A percentile compares a stretch with the other conserved stretches of the same genome.
These are phyloP conservation scores for Hippopotamyrus pictus DNA, from an alignment of 2,797 vertebrate species.

Conservation along the genomic window DNA sequence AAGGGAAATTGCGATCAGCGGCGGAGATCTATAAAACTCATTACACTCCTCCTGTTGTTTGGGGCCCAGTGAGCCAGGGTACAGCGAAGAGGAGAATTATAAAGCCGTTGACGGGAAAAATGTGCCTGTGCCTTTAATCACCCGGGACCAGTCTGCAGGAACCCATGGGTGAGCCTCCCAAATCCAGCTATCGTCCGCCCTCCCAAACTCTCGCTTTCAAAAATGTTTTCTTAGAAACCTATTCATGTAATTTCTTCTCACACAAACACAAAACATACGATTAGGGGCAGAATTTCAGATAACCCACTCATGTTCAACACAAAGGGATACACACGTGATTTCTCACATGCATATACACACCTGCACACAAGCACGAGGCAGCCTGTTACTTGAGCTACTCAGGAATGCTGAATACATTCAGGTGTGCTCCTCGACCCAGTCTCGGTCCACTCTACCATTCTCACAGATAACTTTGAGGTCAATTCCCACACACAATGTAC, in stretches of 20 bases:
- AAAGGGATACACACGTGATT: background rate
- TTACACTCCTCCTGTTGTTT: conserved; percentile 24
- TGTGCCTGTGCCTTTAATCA: conserved; percentile 5
- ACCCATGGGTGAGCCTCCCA: background rate
- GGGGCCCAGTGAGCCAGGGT: conserved; percentile 17
- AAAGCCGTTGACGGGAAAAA: background rate
- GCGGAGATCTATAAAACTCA: conserved; percentile 31
- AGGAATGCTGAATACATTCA: background rate
- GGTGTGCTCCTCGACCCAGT: background rate
- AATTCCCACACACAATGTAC: background rate
- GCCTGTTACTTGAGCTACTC: background rate
- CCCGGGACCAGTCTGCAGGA: background rate
- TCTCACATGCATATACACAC: background rate
- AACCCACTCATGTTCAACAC: background rate
- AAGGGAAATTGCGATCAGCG: conserved; percentile 22
- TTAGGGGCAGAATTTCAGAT: background rate
- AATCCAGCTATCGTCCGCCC: too few species aligned
- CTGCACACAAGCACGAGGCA: background rate
- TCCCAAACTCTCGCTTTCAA: background rate
- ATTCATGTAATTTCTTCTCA: background rate
- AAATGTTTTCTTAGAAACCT: background rate
- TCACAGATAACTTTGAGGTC: background rate
- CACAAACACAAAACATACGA: background rate
- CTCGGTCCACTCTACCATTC: background rate
- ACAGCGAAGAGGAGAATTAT: conserved; percentile 8